phyloP scores from a whole-genome alignment of 2,113 vertebrate genomes.

The Hepsetus odoe region DNA sequence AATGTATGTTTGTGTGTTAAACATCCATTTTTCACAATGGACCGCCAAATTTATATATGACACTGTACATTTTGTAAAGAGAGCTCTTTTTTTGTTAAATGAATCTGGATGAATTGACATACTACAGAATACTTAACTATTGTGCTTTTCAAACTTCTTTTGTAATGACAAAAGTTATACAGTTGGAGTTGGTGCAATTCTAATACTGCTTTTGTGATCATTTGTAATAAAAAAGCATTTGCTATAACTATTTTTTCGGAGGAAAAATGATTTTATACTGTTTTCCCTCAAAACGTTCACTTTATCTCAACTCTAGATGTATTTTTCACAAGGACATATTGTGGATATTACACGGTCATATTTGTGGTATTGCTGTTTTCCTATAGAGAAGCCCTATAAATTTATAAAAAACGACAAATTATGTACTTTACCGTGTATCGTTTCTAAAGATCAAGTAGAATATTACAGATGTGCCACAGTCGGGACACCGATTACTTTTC shows the following conservation, averaged over 20 bases:
- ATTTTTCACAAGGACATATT: conserved; percentile 97
- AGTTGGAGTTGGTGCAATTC: conserved; percentile 86
- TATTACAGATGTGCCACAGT: conserved; percentile 79
- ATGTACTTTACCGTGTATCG: conserved; percentile 78
- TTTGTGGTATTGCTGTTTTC: conserved; percentile 86
- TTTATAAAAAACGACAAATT: conserved; percentile 84
- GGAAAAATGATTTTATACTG: conserved; percentile 71
- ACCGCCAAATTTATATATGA: conserved; percentile 78
- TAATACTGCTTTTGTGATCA: conserved; percentile 85
- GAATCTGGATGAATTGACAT: conserved; percentile 74
- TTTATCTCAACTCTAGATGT: conserved; percentile 92
- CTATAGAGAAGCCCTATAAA: conserved; percentile 80
- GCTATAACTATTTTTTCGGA: conserved; percentile 87
- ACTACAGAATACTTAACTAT: conserved; percentile 71
- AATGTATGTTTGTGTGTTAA: conserved; percentile 68
- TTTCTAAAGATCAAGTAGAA: conserved; percentile 70
- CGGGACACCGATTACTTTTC: conserved; percentile 82
- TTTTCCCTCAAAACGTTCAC: conserved; percentile 77
- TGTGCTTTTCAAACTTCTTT: conserved; percentile 82
- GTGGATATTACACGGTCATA: conserved; percentile 82
- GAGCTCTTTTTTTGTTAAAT: conserved; percentile 75
- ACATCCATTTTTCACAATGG: conserved; percentile 70
- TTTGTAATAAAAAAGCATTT: conserved; percentile 86
- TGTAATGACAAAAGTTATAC: conserved; percentile 80
- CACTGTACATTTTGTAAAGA: conserved; percentile 88